Evolutionary conservation across 2,113 vertebrate species (phyloP).

Genomic region (Alaudala cheleensis): DNA sequence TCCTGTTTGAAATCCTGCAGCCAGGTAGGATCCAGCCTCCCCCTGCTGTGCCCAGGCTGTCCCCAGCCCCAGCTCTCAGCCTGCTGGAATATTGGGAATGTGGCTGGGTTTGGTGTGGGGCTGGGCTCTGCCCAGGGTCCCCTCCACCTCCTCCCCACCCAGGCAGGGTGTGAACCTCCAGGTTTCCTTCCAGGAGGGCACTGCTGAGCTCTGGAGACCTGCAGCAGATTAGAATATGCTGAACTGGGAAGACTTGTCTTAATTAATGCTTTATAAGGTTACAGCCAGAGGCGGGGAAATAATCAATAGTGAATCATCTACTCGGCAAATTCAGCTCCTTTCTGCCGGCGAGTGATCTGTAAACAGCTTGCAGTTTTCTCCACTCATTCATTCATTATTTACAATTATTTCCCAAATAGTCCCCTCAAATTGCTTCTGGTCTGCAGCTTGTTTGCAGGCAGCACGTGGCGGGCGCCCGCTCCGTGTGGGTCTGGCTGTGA

Average conservation of each 20-base stretch:
- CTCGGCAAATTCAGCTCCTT: slow-evolving; percentile 54
- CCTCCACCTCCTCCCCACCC: background rate
- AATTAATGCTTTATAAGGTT: slow-evolving; percentile 66
- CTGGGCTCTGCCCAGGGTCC: background rate
- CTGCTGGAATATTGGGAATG: background rate
- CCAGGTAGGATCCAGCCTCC: background rate
- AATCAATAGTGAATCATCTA: slow-evolving; percentile 64
- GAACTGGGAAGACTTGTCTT: slow-evolving; percentile 48
- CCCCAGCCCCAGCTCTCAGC: accelerated
- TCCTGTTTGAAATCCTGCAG: slow-evolving; percentile 8
- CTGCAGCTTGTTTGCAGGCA: slow-evolving; percentile 44
- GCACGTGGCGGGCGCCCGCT: background rate
- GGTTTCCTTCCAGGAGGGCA: background rate
- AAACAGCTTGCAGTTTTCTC: slow-evolving; percentile 56
- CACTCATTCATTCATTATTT: slow-evolving; percentile 58
- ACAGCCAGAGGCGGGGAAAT: slow-evolving; percentile 41
- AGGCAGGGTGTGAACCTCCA: background rate
- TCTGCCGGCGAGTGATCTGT: slow-evolving; percentile 14
- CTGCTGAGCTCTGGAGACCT: background rate
- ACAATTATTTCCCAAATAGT: slow-evolving; percentile 67
- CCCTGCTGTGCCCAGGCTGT: background rate
- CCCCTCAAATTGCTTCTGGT: slow-evolving; percentile 11
- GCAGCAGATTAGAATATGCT: slow-evolving; percentile 42
- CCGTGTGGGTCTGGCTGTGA: background rate
- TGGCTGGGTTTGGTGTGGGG: background rate